phyloP scores from a whole-genome alignment of 37 sponge, comb jelly and placozoan species.

The Cladorhizidae sp. region DNA sequence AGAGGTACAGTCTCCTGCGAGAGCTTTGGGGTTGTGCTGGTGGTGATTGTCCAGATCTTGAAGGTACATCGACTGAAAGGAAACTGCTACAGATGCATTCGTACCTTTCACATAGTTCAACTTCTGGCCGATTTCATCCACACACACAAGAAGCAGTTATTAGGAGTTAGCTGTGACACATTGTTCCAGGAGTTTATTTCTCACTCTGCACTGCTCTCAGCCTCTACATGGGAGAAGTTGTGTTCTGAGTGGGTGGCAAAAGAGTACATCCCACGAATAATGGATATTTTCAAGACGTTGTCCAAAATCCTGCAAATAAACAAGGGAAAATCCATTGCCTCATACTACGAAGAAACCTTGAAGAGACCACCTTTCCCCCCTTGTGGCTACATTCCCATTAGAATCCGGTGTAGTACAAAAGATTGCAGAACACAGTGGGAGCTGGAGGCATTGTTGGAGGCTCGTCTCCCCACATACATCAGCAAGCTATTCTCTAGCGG shows the following conservation, averaged over 20 bases:
- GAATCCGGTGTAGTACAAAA: conserved; percentile 17
- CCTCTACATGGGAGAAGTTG: conserved; percentile 64
- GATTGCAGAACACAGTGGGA: conserved; percentile 54
- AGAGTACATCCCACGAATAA: conserved; percentile 64
- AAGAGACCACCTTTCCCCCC: conserved; percentile 47
- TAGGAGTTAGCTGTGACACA: conserved; percentile 16
- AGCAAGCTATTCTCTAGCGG: conserved; percentile 58
- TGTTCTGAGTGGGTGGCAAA: conserved; percentile 74
- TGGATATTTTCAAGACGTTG: conserved; percentile 26
- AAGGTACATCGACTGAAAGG: conserved; percentile 72
- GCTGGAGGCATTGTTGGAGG: conserved; percentile 55
- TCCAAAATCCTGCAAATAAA: neutral
- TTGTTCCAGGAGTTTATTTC: conserved; percentile 53
- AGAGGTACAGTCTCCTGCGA: neutral
- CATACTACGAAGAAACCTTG: conserved; percentile 18
- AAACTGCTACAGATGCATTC: conserved; percentile 82
- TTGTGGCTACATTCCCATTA: conserved; percentile 43
- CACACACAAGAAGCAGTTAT: neutral
- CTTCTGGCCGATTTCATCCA: conserved; percentile 55
- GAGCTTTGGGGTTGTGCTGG: conserved; percentile 65
- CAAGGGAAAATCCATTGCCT: neutral
- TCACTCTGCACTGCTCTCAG: conserved; percentile 11
- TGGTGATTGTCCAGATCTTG: conserved; percentile 58
- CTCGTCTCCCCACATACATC: conserved; percentile 66
- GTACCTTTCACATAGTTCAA: conserved; percentile 84